Evolutionary conservation across 23 tunicate genomes (phyloP).

Genomic region (Oikopleura vanhoeffeni): DNA sequence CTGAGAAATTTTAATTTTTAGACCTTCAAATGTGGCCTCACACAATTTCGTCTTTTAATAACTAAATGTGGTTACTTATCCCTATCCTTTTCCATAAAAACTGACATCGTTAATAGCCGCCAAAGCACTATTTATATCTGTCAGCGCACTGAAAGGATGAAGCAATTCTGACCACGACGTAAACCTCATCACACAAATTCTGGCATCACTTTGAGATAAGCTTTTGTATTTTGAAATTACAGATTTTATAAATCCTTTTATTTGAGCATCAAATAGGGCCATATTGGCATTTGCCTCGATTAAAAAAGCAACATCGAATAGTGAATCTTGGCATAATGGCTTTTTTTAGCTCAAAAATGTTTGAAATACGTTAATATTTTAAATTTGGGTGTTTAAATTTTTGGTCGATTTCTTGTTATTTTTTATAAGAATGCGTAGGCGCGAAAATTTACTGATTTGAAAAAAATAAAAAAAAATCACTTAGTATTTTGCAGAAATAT

Average conservation of each 20-base stretch:
- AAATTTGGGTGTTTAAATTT: too few relatives aligned
- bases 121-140: background rate
- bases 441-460: too few relatives aligned
- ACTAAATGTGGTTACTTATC: too few relatives aligned
- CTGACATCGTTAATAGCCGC: background rate
- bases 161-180: background rate
- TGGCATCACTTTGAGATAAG: background rate
- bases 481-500: too few relatives aligned
- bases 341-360: too few relatives aligned
- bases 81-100: constrained; percentile 5
- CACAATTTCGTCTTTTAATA: too few relatives aligned
- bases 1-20: too few relatives aligned
- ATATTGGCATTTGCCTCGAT: background rate
- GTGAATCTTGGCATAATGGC: background rate
- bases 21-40: too few relatives aligned
- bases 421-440: too few relatives aligned
- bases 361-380: too few relatives aligned
- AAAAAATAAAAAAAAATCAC: too few relatives aligned
- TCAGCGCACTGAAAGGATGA: background rate
- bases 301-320: background rate
- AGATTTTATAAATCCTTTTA: background rate
- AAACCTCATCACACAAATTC: background rate
- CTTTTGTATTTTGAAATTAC: background rate
- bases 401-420: too few relatives aligned
- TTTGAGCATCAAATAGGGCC: background rate